Conservation (phyloP, 23 tunicate genomes). For the Oikopleura dioica region DNA sequence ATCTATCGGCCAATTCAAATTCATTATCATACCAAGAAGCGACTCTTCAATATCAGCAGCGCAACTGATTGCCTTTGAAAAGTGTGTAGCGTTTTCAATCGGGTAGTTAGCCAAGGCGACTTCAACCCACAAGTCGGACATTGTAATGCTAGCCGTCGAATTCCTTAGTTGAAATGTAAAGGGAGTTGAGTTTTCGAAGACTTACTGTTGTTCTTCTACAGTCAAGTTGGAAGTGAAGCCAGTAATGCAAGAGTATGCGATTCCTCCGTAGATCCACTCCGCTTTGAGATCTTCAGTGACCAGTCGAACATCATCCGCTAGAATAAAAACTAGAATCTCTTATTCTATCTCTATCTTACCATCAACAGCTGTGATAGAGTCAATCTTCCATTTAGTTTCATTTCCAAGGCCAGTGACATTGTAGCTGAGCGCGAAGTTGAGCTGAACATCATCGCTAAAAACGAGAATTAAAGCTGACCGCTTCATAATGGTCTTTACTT, state of each 20-base stretch:
- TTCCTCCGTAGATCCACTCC: not conserved
- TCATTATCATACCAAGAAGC: no score
- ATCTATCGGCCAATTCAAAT: no score
- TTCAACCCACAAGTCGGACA: not conserved
- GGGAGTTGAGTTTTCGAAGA: not conserved
- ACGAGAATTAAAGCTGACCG: no score
- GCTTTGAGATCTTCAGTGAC: not conserved
- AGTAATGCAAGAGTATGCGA: not conserved
- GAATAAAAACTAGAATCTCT: no score
- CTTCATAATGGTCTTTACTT: no score
- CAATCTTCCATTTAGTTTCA: no score
- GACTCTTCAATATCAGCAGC: constrained; percentile 12
- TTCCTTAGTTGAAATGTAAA: not conserved
- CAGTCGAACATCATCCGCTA: not conserved
- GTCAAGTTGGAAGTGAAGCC: constrained; percentile 3
- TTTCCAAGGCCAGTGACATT: no score
- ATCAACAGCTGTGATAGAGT: no score
- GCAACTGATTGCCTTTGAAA: not conserved
- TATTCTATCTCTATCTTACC: no score
- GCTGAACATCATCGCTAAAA: no score
- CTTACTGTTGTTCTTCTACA: no score
- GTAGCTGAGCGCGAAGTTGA: no score
- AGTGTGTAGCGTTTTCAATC: not conserved
- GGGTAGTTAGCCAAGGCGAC: not conserved
- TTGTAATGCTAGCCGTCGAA: not conserved